Base-by-base conservation (phyloP, 2,113 vertebrate species). In the Daphoenositta chrysoptera region DNA sequence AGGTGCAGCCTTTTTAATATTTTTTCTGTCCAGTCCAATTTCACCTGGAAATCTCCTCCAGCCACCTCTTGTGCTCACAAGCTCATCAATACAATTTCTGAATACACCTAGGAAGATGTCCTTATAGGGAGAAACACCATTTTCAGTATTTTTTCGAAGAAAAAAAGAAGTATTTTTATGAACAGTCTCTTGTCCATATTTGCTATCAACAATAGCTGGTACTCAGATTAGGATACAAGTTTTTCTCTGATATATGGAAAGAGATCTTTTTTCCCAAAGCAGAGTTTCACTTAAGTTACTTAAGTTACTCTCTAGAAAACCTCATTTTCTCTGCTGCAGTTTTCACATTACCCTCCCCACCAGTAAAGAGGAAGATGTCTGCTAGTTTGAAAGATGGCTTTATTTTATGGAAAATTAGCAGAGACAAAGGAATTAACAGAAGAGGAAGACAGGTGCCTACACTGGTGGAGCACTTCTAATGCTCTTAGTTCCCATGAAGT, bases 141-240 rank as follows among this genome's bases (percentile, higher is more conserved):
- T 91, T 86, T 68, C 78, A 1, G 3, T 18, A 45, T 22, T 71
- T 26, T 89, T 89, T 60, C 57, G 26, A 90, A 28, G 40, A 27
- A 6, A 68, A 64, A 92, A 96, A 96, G 95, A 72, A 22, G 33
- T 12, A 81, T 90, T 90, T 81, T 87, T 83, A 78, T 63, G 56
- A 87, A 54, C 33, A 18, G 31, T 13, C 47, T 90, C 26, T 69
- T 58, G 90, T 30, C 79, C 39, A 11, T 57, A 73, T 65, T 42
- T 92, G 48, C 57, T 60, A 22, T 48, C 19, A n/a, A 18, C 35
- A 53, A 47, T 28, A 76, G 27, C 21, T 80, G 31, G 21, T 73
- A 51, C 58, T 91, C 54, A 85, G 75, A 94, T 87, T 83, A 79
- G 66, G 35, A 51, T 31, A 66, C 16, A 40, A 78, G 5, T 53